These are phyloP conservation scores for Rutpela maculata DNA, from an alignment of 2,888 invertebrate genomes.

Conservation along the genomic window DNA sequence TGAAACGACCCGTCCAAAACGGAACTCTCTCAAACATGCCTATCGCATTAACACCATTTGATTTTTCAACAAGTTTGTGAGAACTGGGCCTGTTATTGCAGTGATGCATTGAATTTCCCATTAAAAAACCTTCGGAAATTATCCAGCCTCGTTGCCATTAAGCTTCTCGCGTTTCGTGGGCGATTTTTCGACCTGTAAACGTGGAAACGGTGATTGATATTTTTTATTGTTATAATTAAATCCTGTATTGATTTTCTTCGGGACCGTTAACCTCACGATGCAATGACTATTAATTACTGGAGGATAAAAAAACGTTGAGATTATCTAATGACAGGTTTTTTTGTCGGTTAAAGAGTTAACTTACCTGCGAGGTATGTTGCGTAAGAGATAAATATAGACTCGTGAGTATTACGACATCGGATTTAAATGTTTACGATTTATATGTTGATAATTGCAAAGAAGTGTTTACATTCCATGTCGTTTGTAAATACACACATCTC, in stretches of 20 bases:
- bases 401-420: conserved; percentile 23
- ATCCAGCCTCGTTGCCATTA: neutral
- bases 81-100: conserved; percentile 1
- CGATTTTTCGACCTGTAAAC: conserved; percentile 22
- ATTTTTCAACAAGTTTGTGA: neutral
- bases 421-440: conserved; percentile 36
- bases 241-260: conserved; percentile 22
- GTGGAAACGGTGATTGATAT: conserved; percentile 29
- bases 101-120: neutral
- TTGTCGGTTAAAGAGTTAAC: conserved; percentile 14
- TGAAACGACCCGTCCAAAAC: neutral
- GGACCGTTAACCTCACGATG: conserved; percentile 30
- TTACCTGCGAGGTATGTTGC: conserved; percentile 18
- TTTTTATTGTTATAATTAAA: conserved; percentile 24
- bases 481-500: neutral
- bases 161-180: neutral
- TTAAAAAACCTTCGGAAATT: neutral
- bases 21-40: neutral
- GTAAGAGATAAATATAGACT: conserved; percentile 38
- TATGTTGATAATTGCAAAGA: conserved; percentile 22
- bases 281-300: neutral
- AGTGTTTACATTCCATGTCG: conserved; percentile 10
- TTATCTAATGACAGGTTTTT: conserved; percentile 13
- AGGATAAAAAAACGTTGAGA: neutral
- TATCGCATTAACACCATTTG: neutral